These are phyloP conservation scores for Nasonia oneida DNA, from an alignment of 2,888 invertebrate species.

Conservation along the genomic window DNA sequence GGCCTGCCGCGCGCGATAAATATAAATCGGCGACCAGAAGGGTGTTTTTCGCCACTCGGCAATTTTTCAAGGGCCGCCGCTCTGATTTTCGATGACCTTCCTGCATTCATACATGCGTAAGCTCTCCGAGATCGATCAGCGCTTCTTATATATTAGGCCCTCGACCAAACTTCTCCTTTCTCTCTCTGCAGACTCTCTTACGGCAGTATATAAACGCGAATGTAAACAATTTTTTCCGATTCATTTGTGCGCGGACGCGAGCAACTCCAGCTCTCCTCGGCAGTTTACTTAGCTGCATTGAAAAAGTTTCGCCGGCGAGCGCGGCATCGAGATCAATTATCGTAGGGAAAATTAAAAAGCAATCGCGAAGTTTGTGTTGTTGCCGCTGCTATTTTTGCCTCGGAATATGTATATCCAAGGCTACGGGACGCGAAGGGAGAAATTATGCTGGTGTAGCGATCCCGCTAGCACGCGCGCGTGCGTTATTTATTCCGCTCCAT, in stretches of 20 bases:
- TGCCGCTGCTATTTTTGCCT: background rate
- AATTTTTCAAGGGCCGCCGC: background rate
- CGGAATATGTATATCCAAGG: background rate
- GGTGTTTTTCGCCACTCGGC: constrained; percentile 27
- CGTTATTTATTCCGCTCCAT: background rate
- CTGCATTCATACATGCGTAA: background rate
- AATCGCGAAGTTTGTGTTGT: constrained; percentile 47
- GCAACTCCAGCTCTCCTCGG: background rate
- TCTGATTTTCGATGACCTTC: constrained; percentile 35
- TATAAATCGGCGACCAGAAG: constrained; percentile 53
- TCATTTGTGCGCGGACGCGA: background rate
- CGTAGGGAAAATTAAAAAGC: constrained; percentile 52
- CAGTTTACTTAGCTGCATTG: constrained; percentile 18
- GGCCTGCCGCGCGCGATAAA: constrained; percentile 49
- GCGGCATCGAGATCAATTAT: constrained; percentile 33
- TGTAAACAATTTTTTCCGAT: background rate
- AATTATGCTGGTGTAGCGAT: background rate
- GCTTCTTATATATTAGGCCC: background rate
- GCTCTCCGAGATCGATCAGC: background rate
- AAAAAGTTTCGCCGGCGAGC: constrained; percentile 36
- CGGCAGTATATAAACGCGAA: too few relatives aligned
- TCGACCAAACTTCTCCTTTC: background rate
- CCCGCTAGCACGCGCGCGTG: background rate
- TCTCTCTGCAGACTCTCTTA: background rate
- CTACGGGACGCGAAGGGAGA: background rate